phyloP scores from a whole-genome alignment of 2,888 invertebrate genomes.

The Drosophila histrio region DNA sequence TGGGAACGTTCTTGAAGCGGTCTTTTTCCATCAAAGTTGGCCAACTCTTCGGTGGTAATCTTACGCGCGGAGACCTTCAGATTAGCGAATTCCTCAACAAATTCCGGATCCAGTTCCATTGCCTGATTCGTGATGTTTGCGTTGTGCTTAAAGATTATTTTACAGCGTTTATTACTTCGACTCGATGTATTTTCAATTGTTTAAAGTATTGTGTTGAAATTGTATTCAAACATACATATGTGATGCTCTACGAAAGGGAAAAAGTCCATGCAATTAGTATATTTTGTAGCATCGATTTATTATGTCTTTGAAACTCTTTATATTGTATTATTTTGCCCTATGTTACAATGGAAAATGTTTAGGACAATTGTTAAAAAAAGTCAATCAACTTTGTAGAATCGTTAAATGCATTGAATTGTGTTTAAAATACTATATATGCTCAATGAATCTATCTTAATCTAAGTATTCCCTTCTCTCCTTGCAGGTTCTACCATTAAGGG shows the following conservation, averaged over 20 bases:
- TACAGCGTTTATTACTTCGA: not conserved
- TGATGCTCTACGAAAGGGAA: not conserved
- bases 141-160: not conserved
- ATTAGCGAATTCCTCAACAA: constrained; percentile 71
- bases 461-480: constrained; percentile 52
- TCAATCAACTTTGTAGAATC: too few relatives aligned
- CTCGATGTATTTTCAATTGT: not conserved
- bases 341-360: too few relatives aligned
- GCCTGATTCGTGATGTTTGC: not conserved
- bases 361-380: too few relatives aligned
- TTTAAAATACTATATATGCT: too few relatives aligned
- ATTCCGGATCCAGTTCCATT: constrained; percentile 81
- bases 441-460: too few relatives aligned
- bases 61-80: constrained; percentile 53
- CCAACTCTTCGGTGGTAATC: constrained; percentile 60
- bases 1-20: constrained; percentile 32
- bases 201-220: not conserved
- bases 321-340: too few relatives aligned
- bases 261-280: not conserved
- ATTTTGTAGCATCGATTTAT: too few relatives aligned
- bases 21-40: constrained; percentile 43
- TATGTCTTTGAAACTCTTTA: too few relatives aligned
- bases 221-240: not conserved
- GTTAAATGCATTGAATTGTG: too few relatives aligned
- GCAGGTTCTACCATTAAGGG: constrained; percentile 92